Base-by-base conservation (phyloP, 2,888 invertebrate genomes). In the Drosophila peninsularis region DNA sequence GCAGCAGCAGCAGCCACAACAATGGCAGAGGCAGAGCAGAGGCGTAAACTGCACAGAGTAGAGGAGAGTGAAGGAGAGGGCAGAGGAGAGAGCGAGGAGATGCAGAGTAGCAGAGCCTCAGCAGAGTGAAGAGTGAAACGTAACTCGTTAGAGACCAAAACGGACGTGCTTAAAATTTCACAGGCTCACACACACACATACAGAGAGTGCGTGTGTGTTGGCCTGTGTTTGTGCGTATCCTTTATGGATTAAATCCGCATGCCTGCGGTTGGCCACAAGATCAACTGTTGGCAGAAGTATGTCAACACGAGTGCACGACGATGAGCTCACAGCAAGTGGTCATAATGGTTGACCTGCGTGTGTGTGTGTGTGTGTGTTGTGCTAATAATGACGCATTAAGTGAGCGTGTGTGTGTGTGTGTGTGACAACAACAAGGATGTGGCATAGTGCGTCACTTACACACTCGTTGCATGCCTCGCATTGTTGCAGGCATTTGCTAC, bases 261-360 rank as follows among this genome's bases (percentile, higher is more conserved):
- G 90, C 86, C 86, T 87, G 90, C 80, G 86, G 86, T 86, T 73
- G 76, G 77, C 83, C 86, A 80, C 88, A 90, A 87, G 86, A 87
- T 87, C 86, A 87, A 90, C 87, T 88, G 90, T 86, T 87, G 90
- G 90, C 86, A 89, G 89, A 88, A 90, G 86, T 90, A 86, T 87
- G 87, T 87, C 90, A 87, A 90, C 90, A 87, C 84, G 78, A 80
- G 71, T 66, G 74, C 69, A 62, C 72, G 64, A 62, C 79, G 79
- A 79, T 62, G 64, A 72, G 78, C 69, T 69, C 83, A 78, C 65
- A 78, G 85, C 78, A 89, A 85, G 85, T 87, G 89, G 89, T 84
- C 88, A 85, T 75, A 89, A 79, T 76, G 88, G 89, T 72, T 83
- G 68, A 74, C 78, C 66, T 72, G 55, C 55, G 27, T 41, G 27